Evolutionary conservation across 2,797 vertebrate genomes (phyloP), one percentile per base, ranked within the genome.

Genomic region (Manis javanica): DNA sequence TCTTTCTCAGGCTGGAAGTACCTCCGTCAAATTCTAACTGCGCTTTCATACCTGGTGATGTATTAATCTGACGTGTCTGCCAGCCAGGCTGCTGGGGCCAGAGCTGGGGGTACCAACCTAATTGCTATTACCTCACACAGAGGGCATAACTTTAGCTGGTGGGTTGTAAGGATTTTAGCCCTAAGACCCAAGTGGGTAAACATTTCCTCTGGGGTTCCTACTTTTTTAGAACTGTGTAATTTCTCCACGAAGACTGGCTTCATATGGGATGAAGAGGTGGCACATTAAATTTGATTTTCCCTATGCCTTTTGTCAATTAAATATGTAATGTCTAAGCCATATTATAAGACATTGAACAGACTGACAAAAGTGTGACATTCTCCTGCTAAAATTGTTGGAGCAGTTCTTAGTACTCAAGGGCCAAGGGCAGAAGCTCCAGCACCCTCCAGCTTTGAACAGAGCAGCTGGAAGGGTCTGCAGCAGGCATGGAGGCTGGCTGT

Each of bases 1-100:
- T 98, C 98, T 98, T 98, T 98, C 99, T 98, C 98, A 97, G 98
- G 98, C 98, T 99, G 99, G 99, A 99, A 99, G 99, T 99, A 98
- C 99, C 98, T 99, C 98, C 98, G 99, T 99, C 99, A 99, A 99
- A 99, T 99, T 98, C 98, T 98, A 98, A 99, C 98, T 98, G 98
- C 53, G 97, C 98, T 98, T 98, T 98, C 98, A 98, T 98, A 99
- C 99, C 99, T 98, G 98, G 98, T 99, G 99, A 99, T 99, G 98
- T 99, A 99, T 99, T 99, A 99, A 99, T 99, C 98, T 98, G 98
- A 98, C 97, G 98, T 98, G 98, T 98, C 98, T 98, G 98, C 98
- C 98, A 98, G 98, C 98, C 97, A 74, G 94, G 98, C 98, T 97
- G 97, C 97, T 42, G 63, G 98, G 97, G 96, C 98, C 92, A 79